These are phyloP conservation scores for Cebidichthys violaceus DNA, from an alignment of 2,113 vertebrate species.

Conservation along the genomic window DNA sequence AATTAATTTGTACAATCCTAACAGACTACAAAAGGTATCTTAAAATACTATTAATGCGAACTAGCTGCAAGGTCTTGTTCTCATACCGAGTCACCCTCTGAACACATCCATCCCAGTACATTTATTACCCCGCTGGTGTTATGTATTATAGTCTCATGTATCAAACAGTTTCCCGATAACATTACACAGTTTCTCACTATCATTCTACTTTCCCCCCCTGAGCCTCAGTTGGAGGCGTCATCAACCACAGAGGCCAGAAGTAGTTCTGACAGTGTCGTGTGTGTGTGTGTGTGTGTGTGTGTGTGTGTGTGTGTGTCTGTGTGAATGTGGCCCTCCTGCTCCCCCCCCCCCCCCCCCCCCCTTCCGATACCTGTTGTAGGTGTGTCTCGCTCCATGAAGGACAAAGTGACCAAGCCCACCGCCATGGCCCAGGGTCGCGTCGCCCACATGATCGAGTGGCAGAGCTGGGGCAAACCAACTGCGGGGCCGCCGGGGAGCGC, in stretches of 20 bases:
- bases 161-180: slow-evolving; percentile 10
- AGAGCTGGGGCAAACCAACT: slow-evolving; percentile 92
- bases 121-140: neutral
- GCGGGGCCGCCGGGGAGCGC: slow-evolving; percentile 75
- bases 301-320: slow-evolving; percentile 31
- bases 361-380: slow-evolving; percentile 82
- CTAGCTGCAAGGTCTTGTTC: neutral
- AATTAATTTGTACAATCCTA: neutral
- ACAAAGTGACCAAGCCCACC: slow-evolving; percentile 98
- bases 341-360: neutral
- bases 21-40: neutral
- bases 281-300: slow-evolving; percentile 38
- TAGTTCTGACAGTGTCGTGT: slow-evolving; percentile 50
- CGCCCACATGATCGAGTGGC: slow-evolving; percentile 99
- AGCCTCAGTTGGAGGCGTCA: slow-evolving; percentile 44
- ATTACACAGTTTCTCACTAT: slow-evolving; percentile 16
- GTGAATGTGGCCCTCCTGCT: slow-evolving; percentile 2
- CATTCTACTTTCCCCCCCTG: slow-evolving; percentile 12
- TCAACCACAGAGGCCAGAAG: slow-evolving; percentile 24
- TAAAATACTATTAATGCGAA: neutral
- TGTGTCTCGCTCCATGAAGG: slow-evolving; percentile 96
- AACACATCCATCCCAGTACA: neutral
- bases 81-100: neutral
- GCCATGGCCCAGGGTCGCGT: slow-evolving; percentile 97
- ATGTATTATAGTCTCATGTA: neutral